Evolutionary conservation across 2,797 vertebrate species (phyloP).

Genomic region (Glossophaga mutica): DNA sequence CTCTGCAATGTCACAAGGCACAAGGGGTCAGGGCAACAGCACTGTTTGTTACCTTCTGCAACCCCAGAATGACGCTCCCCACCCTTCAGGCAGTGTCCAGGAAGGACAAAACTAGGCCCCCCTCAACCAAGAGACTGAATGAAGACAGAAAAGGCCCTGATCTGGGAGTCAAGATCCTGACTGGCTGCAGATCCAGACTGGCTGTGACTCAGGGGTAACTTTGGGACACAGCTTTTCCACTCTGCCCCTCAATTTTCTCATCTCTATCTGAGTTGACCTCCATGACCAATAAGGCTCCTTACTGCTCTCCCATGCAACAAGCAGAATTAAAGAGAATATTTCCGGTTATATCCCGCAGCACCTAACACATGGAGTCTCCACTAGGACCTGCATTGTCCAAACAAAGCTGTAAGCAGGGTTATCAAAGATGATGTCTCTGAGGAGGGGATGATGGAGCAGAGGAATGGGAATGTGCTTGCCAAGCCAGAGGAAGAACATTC

Average conservation of each 20-base stretch:
- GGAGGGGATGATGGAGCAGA: neutral
- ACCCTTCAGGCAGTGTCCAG: neutral
- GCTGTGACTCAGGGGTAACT: neutral
- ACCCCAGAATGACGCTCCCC: neutral
- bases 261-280: neutral
- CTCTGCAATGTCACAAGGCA: slow-evolving; percentile 84
- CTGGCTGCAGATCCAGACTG: neutral
- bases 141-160: neutral
- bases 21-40: neutral
- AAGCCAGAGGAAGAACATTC: neutral
- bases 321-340: neutral
- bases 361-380: neutral
- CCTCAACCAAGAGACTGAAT: neutral
- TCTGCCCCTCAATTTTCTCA: neutral
- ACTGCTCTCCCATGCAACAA: neutral
- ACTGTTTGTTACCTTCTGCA: neutral
- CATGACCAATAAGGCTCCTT: neutral
- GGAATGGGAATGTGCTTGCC: neutral
- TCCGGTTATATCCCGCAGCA: neutral
- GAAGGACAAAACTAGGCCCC: neutral
- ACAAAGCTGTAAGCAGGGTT: neutral
- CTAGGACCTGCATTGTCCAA: neutral
- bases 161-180: neutral
- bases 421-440: neutral
- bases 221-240: neutral